Evolutionary conservation across 2,888 invertebrate genomes (phyloP), one percentile per base, ranked within the genome.

Genomic region (Bruchidius siliquastri): DNA sequence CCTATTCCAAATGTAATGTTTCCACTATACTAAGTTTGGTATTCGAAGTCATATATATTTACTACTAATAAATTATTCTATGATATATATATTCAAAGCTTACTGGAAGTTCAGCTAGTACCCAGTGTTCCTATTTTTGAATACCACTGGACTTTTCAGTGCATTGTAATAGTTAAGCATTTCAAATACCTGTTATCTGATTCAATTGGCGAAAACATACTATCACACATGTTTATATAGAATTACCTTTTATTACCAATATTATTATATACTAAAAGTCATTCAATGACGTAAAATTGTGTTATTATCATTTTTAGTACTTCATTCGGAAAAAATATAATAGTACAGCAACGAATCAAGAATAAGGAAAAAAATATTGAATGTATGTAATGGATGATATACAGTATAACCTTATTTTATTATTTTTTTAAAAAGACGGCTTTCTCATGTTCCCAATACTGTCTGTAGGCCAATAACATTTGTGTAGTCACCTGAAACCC

Each of bases 261-360:
- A 68, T 82, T 84, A 84, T 84, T 22, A 83, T 81, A 83, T 83
- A 76, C 80, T 83, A 83, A 72, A 82, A 80, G 87, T 86, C 86
- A 87, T 86, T 78, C 83, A 84, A 86, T 86, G 87, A 86, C 87
- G 81, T 82, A 85, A 85, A 85, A 83, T 83, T 82, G 80, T 82
- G 81, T 82, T 81, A 76, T 77, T 71, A 32, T 76, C 74, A 72
- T 74, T 20, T 75, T 73, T 49, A 49, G 49, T 49, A 49, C 18
- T 13, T 74, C 75, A 67, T 73, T 76, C 73, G 70, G 72, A 72
- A 71, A 72, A 74, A 74, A 70, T 49, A 76, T 75, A 75, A 78
- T 80, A 80, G 80, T 80, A 78, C 78, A 80, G 79, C 75, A 73
- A 71, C 49, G 49, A 49, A 49, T 49, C 49, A 49, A 8, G 49